These are phyloP conservation scores for Atlantisia rogersi DNA, from an alignment of 2,113 vertebrate genomes.

Conservation along the genomic window DNA sequence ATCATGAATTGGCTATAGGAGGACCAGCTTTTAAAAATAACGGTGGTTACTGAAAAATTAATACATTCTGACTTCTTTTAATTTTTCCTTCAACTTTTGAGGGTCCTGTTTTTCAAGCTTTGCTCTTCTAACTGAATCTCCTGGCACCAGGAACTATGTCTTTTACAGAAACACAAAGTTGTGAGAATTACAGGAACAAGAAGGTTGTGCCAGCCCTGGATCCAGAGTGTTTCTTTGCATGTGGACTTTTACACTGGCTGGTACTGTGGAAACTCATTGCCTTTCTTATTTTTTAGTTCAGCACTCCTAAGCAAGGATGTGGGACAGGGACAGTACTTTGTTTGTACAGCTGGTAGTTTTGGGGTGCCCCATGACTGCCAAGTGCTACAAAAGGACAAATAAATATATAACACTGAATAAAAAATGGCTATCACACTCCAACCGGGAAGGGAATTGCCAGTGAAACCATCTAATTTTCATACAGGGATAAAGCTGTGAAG, in stretches of 20 bases:
- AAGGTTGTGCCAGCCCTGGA: neutral
- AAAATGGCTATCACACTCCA: neutral
- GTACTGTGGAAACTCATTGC: neutral
- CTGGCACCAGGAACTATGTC: neutral
- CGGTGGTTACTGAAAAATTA: neutral
- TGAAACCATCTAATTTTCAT: neutral
- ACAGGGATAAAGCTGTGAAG: neutral
- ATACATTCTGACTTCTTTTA: neutral
- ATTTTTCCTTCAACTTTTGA: neutral
- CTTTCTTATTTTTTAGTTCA: neutral
- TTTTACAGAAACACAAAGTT: neutral
- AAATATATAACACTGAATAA: neutral
- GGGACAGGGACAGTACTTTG: neutral
- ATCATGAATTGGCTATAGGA: neutral
- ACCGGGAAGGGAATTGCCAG: neutral
- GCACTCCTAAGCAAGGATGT: neutral
- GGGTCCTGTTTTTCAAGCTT: neutral
- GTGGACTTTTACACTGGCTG: neutral
- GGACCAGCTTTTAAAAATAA: neutral
- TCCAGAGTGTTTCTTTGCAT: neutral
- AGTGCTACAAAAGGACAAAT: neutral
- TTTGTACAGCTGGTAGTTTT: slow-evolving; percentile 6
- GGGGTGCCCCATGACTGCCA: neutral
- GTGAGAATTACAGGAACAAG: neutral
- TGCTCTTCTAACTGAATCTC: neutral